Percentiles rank a stretch among this genome's conserved stretches.
These are phyloP conservation scores for Cinara cedri DNA, from an alignment of 2,888 invertebrate species.

Conservation along the genomic window DNA sequence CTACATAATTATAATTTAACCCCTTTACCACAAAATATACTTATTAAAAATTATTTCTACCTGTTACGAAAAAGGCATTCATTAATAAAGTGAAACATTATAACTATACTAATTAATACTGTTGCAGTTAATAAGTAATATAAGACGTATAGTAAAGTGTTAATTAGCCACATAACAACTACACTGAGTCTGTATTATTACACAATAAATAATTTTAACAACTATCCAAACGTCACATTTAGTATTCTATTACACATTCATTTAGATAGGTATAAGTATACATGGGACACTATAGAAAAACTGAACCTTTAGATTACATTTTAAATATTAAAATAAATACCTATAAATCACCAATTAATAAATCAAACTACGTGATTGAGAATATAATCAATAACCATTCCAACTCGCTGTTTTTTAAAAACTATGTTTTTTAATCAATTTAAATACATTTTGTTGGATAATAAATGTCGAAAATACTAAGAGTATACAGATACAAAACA, in stretches of 20 bases:
- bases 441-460: too few species aligned
- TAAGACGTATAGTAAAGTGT: background rate
- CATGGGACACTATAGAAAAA: background rate
- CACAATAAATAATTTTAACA: background rate
- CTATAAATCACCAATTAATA: background rate
- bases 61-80: constrained; percentile 4
- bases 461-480: too few species aligned
- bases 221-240: background rate
- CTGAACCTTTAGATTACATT: background rate
- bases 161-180: background rate
- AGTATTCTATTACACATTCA: background rate
- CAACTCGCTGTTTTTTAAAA: too few species aligned
- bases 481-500: too few species aligned
- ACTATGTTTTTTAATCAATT: too few species aligned
- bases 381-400: too few species aligned
- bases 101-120: background rate
- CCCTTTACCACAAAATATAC: background rate
- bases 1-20: too few species aligned
- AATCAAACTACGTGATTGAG: background rate
- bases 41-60: constrained; percentile 30
- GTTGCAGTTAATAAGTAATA: too few species aligned
- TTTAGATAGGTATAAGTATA: too few species aligned
- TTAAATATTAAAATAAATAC: background rate
- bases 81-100: constrained; percentile 12
- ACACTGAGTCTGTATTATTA: background rate